phyloP scores from a whole-genome alignment of 1,140 invertebrate species.

The Rhyzopertha dominica region DNA sequence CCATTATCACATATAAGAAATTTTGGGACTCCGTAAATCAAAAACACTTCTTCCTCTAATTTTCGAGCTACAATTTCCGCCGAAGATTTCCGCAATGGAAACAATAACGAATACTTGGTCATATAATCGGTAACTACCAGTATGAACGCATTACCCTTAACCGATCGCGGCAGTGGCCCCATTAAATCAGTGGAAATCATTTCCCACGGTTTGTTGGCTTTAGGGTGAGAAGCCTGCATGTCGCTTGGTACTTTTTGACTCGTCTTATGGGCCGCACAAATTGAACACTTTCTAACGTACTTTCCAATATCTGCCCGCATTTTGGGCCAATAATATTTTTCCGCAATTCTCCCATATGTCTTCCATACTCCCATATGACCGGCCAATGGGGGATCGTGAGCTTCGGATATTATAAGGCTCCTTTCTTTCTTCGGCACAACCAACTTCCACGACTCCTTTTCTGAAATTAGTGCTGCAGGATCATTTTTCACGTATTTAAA shows the following conservation, averaged over 20 bases:
- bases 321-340: constrained; percentile 12
- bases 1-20: constrained; percentile 12
- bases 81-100: constrained; percentile 1
- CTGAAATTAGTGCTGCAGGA: too few relatives aligned
- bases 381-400: constrained; percentile 20
- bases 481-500: too few relatives aligned
- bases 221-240: not conserved
- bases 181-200: constrained; percentile 12
- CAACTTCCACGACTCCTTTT: too few relatives aligned
- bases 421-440: too few relatives aligned
- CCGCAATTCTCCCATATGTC: constrained; percentile 13
- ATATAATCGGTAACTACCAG: constrained; percentile 14
- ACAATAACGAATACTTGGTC: constrained; percentile 11
- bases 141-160: constrained; percentile 5
- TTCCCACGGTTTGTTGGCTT: constrained; percentile 10
- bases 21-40: constrained; percentile 20
- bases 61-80: not conserved
- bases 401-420: too few relatives aligned
- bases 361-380: constrained; percentile 31
- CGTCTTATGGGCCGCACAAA: not conserved
- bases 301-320: constrained; percentile 1
- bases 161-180: constrained; percentile 11
- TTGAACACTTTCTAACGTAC: not conserved
- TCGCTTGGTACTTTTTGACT: not conserved
- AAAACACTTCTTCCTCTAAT: constrained; percentile 11